Evolutionary conservation across 2,797 vertebrate genomes (phyloP), one percentile per base, ranked within the genome.

Genomic region (Bryconaethiops microstoma): DNA sequence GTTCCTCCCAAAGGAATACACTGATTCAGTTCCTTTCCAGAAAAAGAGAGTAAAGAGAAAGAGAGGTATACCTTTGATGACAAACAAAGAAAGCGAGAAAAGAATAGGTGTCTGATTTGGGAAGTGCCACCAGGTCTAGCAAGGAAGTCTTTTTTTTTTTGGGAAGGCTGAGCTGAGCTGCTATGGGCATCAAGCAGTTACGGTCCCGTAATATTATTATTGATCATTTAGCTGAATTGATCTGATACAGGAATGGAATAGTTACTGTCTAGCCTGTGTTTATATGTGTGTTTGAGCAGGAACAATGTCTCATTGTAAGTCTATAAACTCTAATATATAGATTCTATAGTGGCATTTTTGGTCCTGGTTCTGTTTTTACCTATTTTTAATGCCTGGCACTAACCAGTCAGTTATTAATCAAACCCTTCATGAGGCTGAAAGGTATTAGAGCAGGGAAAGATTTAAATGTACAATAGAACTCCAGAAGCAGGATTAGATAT

Each of bases 121-220:
- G 45, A 29, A 64, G 74, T 62, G 23, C 25, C 74, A 52, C 59
- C 59, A 50, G 60, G 42, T 63, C 74, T 52, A 12, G 14, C 21
- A 17, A 40, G 25, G 42, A 42, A 57, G 45, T 10, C 17, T 35
- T 72, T 40, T 35, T 59, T 70, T 19, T 76, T 59, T 76, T 57
- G 68, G 17, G 19, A 40, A 16, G 77, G 81, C 23, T 45, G 68
- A 19, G 54, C 45, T 55, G 74, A 74, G 42, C 29, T 69, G 54
- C 62, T 35, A 13, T 73, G 69, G 45, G 59, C 45, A 50, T 62
- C 65, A 69, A 42, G 52, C 63, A 62, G 13, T 52, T 60, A 62
- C 67, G 54, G 64, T 77, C 62, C 65, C 21, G 64, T 60, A 82
- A 74, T 77, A 57, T 80, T 59, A 82, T 77, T 80, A 78, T 75